Evolutionary conservation across 2,113 vertebrate genomes (phyloP), one percentile per base, ranked within the genome.

Genomic region (Neoarius graeffei): DNA sequence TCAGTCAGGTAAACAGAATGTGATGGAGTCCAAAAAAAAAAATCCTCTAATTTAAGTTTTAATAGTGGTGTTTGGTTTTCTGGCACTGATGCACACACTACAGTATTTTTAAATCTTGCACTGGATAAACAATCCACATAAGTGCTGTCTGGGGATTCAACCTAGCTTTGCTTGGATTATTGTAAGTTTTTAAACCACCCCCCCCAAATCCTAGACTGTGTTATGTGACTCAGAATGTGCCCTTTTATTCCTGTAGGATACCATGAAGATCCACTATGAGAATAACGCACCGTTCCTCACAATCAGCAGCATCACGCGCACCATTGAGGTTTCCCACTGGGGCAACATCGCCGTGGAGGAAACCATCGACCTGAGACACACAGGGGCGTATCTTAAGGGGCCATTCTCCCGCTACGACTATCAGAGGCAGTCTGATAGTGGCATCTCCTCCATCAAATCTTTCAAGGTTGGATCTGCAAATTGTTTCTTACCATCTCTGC

Each of bases 281-380:
- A 99, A 99, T 94, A 99, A 99, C 93, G 94, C 94, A 3, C 98
- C 98, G 0, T 99, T 99, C 94, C 95, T 99, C 88, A 99, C 97
- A 81, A 97, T 99, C 93, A 97, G 97, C 89, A 97, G 96, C 87
- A 97, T 99, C 95, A 97, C 95, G 1, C 95, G 98, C 9, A 95
- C 96, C 89, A 98, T 99, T 0, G 98, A 99, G 92, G 98, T 99
- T 52, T 99, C 98, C 62, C 98, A 99, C 92, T 99, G 98, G 98
- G 98, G 98, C 0, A 99, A 99, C 93, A 99, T 99, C 50, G 98
- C 98, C 0, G 98, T 99, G 86, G 98, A 99, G 85, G 98, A 99
- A 89, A 99, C 97, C 0, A 95, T 99, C 50, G 97, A 99, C 92
- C 91, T 99, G 89, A 98, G 98, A 90, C 98, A 99, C 93, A 99